Percentiles rank a stretch among this genome's conserved stretches.
phyloP scores from a whole-genome alignment of 2,888 invertebrate genomes.

The Venusia cambrica region DNA sequence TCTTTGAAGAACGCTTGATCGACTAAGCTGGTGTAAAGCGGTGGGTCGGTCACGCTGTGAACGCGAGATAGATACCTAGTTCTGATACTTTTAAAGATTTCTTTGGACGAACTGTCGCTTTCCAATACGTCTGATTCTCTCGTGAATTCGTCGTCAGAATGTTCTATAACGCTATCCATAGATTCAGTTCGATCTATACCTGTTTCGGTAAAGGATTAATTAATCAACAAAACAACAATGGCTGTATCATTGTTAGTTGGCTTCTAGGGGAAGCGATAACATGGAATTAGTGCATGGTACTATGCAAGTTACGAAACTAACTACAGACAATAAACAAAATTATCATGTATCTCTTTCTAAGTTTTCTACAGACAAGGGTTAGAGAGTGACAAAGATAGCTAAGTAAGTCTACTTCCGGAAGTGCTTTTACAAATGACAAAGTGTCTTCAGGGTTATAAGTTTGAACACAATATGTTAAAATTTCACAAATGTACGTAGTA shows the following conservation, averaged over 20 bases:
- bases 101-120: constrained; percentile 58
- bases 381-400: too few species aligned
- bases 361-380: too few species aligned
- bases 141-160: constrained; percentile 54
- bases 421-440: too few species aligned
- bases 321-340: constrained; percentile 12
- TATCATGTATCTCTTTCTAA: too few species aligned
- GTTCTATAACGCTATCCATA: constrained; percentile 57
- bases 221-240: constrained; percentile 45
- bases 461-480: background rate
- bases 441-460: background rate
- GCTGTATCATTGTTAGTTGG: constrained; percentile 43
- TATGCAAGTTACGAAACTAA: constrained; percentile 41
- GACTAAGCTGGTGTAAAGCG: constrained; percentile 47
- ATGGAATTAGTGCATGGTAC: constrained; percentile 67
- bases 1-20: constrained; percentile 66
- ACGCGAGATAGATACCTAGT: constrained; percentile 69
- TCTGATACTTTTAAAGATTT: constrained; percentile 66
- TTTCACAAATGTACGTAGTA: constrained; percentile 2
- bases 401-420: too few species aligned
- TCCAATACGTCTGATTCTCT: constrained; percentile 52
- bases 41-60: constrained; percentile 60
- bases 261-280: constrained; percentile 51
- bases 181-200: constrained; percentile 70
- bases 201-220: constrained; percentile 65